Evolutionary conservation across 1,140 invertebrate genomes (phyloP), one percentile per base, ranked within the genome.

Genomic region (Cydia splendana): DNA sequence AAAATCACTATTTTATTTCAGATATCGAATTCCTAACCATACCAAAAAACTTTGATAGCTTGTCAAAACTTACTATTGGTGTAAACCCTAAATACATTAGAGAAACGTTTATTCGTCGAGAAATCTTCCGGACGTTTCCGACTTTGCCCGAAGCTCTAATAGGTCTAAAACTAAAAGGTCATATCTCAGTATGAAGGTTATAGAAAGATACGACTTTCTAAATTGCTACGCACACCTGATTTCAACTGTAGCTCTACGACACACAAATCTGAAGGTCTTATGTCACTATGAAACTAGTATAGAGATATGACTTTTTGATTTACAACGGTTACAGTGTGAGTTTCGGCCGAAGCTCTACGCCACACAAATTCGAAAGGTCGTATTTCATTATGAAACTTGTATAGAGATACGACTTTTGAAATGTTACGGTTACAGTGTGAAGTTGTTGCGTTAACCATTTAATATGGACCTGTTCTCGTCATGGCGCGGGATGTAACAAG

Each of bases 41-140:
- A 45, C 10, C 9, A 9, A 10, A 6, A 24, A 24, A 10, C 1
- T 62, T 13, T 62, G 10, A 62, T 62, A 62, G 57, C 18, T 62
- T 62, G 18, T 62, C 57, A 62, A 62, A 62, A 62, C 57, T 62
- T 62, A 62, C 57, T 12, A 24, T 9, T 4, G n/a, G 18, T 62
- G 20, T 62, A 62, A 24, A 62, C 57, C 57, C 57, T 62, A 20
- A 62, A 62, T 62, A 62, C 57, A n/a, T 62, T 62, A 62, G n/a
- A 62, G 2, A 62, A 62, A 20, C 57, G 57, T 62, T 62, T 62
- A 62, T 20, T 6, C 57, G 7, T 6, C 57, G 9, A 20, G 57
- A 62, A 62, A 20, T 62, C 4, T 9, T 0, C 57, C 57, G 57
- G 24, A 10, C 57, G 2, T 2, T 12, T 9, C 57, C 57, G 57